Percentiles rank a stretch among this genome's conserved stretches.
These are phyloP conservation scores for Tribolium freemani DNA, from an alignment of 2,888 invertebrate species.

Conservation along the genomic window DNA sequence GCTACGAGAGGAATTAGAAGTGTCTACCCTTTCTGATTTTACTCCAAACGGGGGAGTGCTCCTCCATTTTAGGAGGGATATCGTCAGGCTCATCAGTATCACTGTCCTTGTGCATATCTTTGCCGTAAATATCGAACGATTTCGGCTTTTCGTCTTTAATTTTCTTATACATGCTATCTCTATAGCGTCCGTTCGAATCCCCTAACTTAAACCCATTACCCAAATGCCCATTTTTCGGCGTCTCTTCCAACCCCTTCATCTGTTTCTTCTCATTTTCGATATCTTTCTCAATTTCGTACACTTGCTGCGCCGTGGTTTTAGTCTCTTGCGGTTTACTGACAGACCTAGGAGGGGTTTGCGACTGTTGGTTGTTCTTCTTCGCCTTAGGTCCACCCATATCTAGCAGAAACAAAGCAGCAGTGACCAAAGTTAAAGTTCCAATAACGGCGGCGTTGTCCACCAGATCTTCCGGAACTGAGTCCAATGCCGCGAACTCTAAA, in stretches of 20 bases:
- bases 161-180: constrained; percentile 53
- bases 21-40: constrained; percentile 65
- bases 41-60: constrained; percentile 67
- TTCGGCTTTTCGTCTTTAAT: constrained; percentile 57
- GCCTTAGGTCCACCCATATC: constrained; percentile 76
- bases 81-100: constrained; percentile 58
- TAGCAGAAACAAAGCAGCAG: constrained; percentile 77
- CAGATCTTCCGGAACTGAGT: constrained; percentile 77
- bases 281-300: constrained; percentile 56
- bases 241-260: neutral
- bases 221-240: constrained; percentile 36
- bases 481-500: constrained; percentile 78
- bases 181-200: constrained; percentile 49
- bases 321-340: constrained; percentile 42
- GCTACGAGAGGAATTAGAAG: constrained; percentile 14
- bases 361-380: constrained; percentile 59
- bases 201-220: constrained; percentile 33
- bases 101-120: constrained; percentile 58
- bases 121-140: constrained; percentile 63
- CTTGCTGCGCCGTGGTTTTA: constrained; percentile 50
- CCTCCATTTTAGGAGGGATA: constrained; percentile 58
- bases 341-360: constrained; percentile 38
- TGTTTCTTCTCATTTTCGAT: constrained; percentile 36
- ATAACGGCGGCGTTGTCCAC: constrained; percentile 81
- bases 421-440: constrained; percentile 76